Evolutionary conservation across 1,140 invertebrate genomes (phyloP), one percentile per base, ranked within the genome.

Genomic region (Drosophila sproati): DNA sequence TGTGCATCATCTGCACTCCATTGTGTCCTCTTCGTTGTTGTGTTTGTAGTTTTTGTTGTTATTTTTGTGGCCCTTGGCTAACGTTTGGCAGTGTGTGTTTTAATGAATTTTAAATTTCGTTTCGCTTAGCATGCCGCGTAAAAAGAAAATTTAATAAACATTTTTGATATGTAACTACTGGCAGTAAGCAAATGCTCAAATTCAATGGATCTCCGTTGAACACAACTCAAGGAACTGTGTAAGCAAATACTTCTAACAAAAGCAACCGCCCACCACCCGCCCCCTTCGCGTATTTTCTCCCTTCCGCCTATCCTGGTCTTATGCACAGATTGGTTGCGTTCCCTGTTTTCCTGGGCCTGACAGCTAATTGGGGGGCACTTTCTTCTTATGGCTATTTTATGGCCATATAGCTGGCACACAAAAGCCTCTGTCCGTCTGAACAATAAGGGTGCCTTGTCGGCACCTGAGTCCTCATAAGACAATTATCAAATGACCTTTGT

Each of bases 401-500:
- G 47, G 79, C 48, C 56, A 48, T 82, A 87, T 81, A 50, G 79
- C 48, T 56, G 51, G 35, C 12, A 41, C 73, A 88, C 79, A 87
- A 87, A 87, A 80, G 20, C 20, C 20, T 20, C 20, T 20, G 20
- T 20, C 20, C 20, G 20, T 20, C 20, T 20, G 20, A 20, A 20
- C 20, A 20, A 20, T 20, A 20, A 20, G 20, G 66, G 52, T 31
- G 8, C 37, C 5, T 41, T 41, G 8, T 66, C 68, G 48, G 61
- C 79, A 87, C 73, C 78, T 87, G 76, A 55, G 77, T 51, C 50
- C 63, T 67, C 69, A 69, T 82, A 82, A 88, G 77, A 88, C 83
- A 87, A 87, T 87, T 87, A 87, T 88, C 83, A 88, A 87, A 87
- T 83, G 69, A 75, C 62, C 82, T 80, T 87, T 87, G 88, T 87